Conservation (phyloP, 64 coral and sea anemone species). For the Pocillopora verrucosa region DNA sequence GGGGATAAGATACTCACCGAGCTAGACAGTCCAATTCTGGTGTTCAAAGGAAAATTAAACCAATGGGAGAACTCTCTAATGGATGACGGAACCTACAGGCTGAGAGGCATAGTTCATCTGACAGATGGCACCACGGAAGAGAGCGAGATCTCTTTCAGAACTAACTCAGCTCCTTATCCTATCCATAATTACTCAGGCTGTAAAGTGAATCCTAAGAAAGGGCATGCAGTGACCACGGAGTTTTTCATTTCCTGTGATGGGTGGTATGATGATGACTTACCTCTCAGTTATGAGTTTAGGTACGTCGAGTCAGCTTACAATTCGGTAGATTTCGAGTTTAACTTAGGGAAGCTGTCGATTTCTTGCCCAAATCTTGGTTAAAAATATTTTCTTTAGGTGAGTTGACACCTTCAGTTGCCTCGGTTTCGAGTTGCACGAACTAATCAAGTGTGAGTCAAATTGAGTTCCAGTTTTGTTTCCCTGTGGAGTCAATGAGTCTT, state of each 20-base stretch:
- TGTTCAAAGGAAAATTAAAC: slow-evolving; percentile 50
- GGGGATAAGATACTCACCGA: slow-evolving; percentile 60
- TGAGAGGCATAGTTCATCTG: background rate
- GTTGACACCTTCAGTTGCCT: too few relatives aligned
- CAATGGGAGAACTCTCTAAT: slow-evolving; percentile 45
- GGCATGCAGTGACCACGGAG: slow-evolving; percentile 68
- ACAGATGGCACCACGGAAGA: slow-evolving; percentile 25
- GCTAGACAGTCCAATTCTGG: slow-evolving; percentile 54
- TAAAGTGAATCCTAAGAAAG: slow-evolving; percentile 25
- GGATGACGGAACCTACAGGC: slow-evolving; percentile 12
- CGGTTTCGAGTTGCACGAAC: too few relatives aligned
- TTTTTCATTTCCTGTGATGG: slow-evolving; percentile 54
- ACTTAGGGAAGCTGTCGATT: too few relatives aligned
- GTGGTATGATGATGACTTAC: slow-evolving; percentile 55
- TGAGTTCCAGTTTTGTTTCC: too few relatives aligned
- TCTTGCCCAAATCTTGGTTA: too few relatives aligned
- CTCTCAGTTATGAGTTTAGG: slow-evolving; percentile 74
- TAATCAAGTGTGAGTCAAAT: too few relatives aligned
- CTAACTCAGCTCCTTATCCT: slow-evolving; percentile 61
- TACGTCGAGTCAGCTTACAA: background rate
- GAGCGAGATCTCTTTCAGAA: slow-evolving; percentile 46
- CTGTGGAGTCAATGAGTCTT: too few relatives aligned
- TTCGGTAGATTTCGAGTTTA: too few relatives aligned
- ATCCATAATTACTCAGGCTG: background rate
- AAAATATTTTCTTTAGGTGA: too few relatives aligned